phyloP scores from a whole-genome alignment of 2,113 vertebrate species.

The Megaptera novaeangliae region DNA sequence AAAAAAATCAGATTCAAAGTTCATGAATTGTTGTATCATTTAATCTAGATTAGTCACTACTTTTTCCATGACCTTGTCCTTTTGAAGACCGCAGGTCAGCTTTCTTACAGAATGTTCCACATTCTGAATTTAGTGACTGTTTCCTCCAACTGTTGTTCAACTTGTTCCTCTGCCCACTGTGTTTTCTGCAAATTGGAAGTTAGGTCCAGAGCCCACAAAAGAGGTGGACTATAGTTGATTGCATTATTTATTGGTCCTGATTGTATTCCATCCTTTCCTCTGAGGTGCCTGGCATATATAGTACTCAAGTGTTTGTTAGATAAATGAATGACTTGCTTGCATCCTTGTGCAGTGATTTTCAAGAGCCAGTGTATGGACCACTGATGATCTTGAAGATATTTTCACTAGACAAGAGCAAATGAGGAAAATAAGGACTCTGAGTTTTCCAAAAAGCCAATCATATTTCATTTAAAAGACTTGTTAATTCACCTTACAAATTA shows the following conservation, averaged over 20 bases:
- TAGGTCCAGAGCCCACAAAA: not conserved
- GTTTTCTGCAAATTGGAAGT: not conserved
- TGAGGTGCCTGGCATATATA: not conserved
- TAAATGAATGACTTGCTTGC: not conserved
- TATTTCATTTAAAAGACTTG: not conserved
- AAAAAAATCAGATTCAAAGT: not conserved
- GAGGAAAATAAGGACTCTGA: not conserved
- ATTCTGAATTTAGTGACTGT: not conserved
- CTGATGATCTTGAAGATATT: not conserved
- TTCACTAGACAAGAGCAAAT: not conserved
- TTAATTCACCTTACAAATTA: slow-evolving; percentile 13
- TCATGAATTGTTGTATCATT: not conserved
- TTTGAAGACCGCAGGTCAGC: not conserved
- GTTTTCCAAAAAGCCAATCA: slow-evolving; percentile 7
- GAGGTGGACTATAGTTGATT: too few species aligned
- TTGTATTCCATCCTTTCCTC: not conserved
- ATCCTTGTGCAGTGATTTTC: not conserved
- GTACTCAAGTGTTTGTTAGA: not conserved
- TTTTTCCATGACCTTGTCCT: not conserved
- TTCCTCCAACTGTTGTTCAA: not conserved
- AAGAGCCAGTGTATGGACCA: not conserved
- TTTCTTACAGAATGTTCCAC: not conserved
- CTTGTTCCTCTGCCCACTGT: not conserved
- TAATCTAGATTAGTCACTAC: not conserved
- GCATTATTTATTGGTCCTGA: not conserved